Conservation (phyloP, 2,797 vertebrate genomes). For the Muraenolepis orangiensis region DNA sequence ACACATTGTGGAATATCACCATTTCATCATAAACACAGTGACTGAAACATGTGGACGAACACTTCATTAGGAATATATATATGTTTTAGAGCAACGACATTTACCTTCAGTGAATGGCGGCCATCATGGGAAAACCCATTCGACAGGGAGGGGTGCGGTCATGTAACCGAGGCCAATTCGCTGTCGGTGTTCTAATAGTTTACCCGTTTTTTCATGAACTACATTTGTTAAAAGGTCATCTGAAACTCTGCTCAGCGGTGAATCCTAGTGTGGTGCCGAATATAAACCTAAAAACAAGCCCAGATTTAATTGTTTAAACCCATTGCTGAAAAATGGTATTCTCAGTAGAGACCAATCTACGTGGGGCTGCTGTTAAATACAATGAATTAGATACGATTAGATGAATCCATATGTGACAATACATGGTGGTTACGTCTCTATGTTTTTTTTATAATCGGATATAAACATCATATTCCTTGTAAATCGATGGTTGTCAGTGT, state of each 20-base stretch:
- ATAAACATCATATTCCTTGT: not conserved
- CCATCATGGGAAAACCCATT: conserved; percentile 73
- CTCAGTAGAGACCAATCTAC: conserved; percentile 46
- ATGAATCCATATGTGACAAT: not conserved
- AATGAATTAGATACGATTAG: no score
- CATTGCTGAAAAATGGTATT: conserved; percentile 42
- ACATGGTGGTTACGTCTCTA: not conserved
- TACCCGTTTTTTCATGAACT: not conserved
- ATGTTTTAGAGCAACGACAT: conserved; percentile 47
- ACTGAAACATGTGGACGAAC: not conserved
- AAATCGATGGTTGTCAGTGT: not conserved
- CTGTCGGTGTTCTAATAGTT: not conserved
- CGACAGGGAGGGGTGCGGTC: not conserved
- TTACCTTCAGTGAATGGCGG: conserved; percentile 68
- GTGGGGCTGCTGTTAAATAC: not conserved
- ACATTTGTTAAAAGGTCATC: not conserved
- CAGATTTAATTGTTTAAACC: rapidly evolving
- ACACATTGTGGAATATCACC: not conserved
- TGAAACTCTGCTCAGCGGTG: rapidly evolving
- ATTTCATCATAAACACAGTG: not conserved
- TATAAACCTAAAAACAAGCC: not conserved
- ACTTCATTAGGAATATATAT: not conserved
- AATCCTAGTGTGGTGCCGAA: not conserved
- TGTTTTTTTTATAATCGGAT: not conserved
- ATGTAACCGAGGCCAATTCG: not conserved